Evolutionary conservation across 2,113 vertebrate species (phyloP).

Genomic region (Lampris megalopsis): DNA sequence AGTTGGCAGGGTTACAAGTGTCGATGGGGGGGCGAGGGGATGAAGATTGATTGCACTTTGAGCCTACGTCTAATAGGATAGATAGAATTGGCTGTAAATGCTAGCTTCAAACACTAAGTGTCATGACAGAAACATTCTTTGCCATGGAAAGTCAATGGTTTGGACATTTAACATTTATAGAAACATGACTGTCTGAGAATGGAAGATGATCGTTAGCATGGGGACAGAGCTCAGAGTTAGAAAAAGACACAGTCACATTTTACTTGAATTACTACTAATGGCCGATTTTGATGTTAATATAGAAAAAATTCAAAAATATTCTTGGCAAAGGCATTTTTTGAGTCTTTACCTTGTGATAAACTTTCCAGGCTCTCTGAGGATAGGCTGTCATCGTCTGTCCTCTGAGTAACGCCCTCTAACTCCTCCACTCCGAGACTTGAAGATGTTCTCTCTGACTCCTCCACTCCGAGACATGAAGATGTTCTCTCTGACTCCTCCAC

Average conservation of each 20-base stretch:
- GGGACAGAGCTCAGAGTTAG: background rate
- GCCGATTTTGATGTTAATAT: background rate
- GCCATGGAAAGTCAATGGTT: background rate
- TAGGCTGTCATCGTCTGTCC: constrained; percentile 89
- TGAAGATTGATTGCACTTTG: constrained; percentile 81
- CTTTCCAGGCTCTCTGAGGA: constrained; percentile 92
- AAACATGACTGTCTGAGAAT: constrained; percentile 23
- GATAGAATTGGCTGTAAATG: constrained; percentile 64
- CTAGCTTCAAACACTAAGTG: background rate
- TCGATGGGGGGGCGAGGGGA: constrained; percentile 86
- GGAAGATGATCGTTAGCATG: background rate
- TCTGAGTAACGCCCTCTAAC: constrained; percentile 74
- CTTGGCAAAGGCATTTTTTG: background rate
- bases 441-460: constrained; percentile 66
- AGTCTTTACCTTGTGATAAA: constrained; percentile 85
- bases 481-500: constrained; percentile 3
- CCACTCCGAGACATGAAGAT: constrained; percentile 54
- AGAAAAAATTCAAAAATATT: background rate
- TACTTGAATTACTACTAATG: background rate
- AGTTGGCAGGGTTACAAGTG: constrained; percentile 85
- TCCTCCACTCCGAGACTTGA: constrained; percentile 68
- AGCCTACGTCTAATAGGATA: constrained; percentile 77
- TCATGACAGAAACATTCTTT: background rate
- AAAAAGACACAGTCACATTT: background rate
- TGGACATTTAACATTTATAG: constrained; percentile 11